A percentile compares a stretch with the other conserved stretches of the same genome.
Conservation (phyloP, 2,888 invertebrate genomes). For the Poecilus cupreus region DNA sequence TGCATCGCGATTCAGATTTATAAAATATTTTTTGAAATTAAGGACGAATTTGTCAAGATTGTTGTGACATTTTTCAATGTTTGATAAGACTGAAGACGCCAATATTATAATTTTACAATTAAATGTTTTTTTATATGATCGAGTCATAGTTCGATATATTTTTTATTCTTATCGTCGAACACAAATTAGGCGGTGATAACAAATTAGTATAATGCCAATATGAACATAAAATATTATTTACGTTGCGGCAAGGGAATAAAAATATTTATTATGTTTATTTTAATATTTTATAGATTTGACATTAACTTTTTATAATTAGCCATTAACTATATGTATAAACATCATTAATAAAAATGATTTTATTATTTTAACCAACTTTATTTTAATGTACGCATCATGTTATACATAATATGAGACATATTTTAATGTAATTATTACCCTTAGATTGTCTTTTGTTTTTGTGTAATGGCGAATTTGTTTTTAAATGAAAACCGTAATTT, state of each 20-base stretch:
- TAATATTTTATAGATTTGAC: not conserved
- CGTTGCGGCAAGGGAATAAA: not conserved
- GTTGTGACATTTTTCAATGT: conserved; percentile 1
- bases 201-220: conserved; percentile 38
- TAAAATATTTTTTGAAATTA: not conserved
- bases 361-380: not conserved
- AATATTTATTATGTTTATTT: not conserved
- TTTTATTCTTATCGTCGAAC: conserved; percentile 42
- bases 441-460: too few species aligned
- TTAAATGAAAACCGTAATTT: too few species aligned
- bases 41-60: conserved; percentile 15
- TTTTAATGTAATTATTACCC: too few species aligned
- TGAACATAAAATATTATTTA: not conserved
- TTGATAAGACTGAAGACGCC: conserved; percentile 50
- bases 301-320: not conserved
- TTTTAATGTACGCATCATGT: too few species aligned
- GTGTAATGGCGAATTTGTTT: too few species aligned
- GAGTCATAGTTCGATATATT: conserved; percentile 48
- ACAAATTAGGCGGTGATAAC: conserved; percentile 52
- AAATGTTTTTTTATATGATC: conserved; percentile 37
- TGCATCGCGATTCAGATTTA: not conserved
- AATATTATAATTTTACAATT: conserved; percentile 39
- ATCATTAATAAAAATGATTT: conserved; percentile 3
- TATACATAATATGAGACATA: too few species aligned
- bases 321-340: not conserved